Percentiles rank a stretch among this genome's conserved stretches.
Conservation (phyloP, 30 jellyfish, hydroid and myxozoan species). For the Nemopilema nomurai region DNA sequence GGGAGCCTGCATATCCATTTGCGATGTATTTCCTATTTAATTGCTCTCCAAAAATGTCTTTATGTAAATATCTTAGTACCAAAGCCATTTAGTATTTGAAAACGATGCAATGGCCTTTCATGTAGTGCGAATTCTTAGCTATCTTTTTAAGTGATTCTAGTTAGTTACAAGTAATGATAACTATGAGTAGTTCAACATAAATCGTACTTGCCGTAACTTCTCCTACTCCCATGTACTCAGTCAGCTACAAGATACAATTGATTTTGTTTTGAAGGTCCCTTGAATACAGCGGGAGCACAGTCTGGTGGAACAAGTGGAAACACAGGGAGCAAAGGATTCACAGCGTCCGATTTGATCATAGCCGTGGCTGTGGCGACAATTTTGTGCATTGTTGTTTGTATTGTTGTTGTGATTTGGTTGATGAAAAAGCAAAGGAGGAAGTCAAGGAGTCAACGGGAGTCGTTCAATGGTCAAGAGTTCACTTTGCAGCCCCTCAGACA, state of each 20-base stretch:
- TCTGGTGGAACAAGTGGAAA: slow-evolving; percentile 14
- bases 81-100: background rate
- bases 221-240: too few species aligned
- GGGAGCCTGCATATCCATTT: too few species aligned
- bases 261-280: slow-evolving; percentile 5
- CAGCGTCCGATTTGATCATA: slow-evolving; percentile 50
- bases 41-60: too few species aligned
- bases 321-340: slow-evolving; percentile 28
- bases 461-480: background rate
- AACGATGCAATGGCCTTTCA: background rate
- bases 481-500: slow-evolving; percentile 14
- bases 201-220: too few species aligned
- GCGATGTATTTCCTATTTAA: too few species aligned
- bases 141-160: too few species aligned
- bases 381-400: slow-evolving; percentile 48
- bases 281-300: slow-evolving; percentile 29
- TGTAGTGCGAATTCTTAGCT: too few species aligned
- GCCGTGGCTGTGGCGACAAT: slow-evolving; percentile 56
- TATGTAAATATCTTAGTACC: background rate
- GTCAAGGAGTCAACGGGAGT: background rate
- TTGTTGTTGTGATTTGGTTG: slow-evolving; percentile 19
- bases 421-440: slow-evolving; percentile 23
- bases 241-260: too few species aligned
- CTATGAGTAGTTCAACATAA: too few species aligned
- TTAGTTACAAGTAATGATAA: too few species aligned